phyloP scores from a whole-genome alignment of 2,888 invertebrate genomes.

The Cepaea hortensis region DNA sequence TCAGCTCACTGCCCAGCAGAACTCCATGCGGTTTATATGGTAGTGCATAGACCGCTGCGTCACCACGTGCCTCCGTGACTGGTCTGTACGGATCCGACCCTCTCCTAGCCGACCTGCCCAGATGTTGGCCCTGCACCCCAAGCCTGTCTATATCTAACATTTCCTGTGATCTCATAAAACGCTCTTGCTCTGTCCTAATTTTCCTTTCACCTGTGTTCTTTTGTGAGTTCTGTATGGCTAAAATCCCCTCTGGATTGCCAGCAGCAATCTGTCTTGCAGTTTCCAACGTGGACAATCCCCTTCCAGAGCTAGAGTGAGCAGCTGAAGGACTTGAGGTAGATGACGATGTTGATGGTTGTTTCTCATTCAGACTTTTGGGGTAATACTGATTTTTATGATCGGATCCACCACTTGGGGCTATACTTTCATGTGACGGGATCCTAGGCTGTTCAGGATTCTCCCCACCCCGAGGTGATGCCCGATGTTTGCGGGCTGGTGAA shows the following conservation, averaged over 20 bases:
- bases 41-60: background rate
- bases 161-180: background rate
- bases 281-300: slow-evolving; percentile 43
- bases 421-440: background rate
- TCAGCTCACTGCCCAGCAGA: background rate
- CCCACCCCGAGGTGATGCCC: background rate
- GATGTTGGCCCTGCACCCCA: slow-evolving; percentile 16
- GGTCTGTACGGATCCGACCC: background rate
- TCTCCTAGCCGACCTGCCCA: background rate
- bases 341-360: background rate
- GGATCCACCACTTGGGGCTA: background rate
- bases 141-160: slow-evolving; percentile 14
- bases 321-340: slow-evolving; percentile 10
- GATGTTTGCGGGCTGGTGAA: slow-evolving; percentile 18
- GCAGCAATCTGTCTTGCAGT: slow-evolving; percentile 44
- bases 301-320: background rate
- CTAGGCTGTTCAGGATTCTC: background rate
- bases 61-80: background rate
- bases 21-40: slow-evolving; percentile 7
- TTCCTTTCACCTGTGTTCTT: background rate
- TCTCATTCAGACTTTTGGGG: slow-evolving; percentile 2
- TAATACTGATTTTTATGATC: slow-evolving; percentile 18
- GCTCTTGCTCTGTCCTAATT: background rate
- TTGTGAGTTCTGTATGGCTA: slow-evolving; percentile 24
- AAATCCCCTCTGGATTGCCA: slow-evolving; percentile 35